Conservation (phyloP, 1,140 invertebrate genomes). For the Nasonia longicornis region DNA sequence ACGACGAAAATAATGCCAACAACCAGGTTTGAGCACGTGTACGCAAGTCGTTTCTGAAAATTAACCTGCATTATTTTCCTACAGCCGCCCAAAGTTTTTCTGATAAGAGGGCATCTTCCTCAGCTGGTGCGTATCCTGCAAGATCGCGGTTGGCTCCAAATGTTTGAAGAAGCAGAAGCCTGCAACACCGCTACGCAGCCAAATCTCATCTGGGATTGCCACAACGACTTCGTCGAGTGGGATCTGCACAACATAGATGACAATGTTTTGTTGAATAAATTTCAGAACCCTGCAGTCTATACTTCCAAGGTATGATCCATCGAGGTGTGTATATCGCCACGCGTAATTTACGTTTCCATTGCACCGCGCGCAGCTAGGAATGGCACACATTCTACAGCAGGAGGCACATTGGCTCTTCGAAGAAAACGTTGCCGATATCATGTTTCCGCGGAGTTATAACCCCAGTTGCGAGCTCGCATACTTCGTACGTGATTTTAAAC, state of each 20-base stretch:
- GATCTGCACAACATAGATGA: constrained; percentile 50
- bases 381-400: constrained; percentile 72
- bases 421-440: constrained; percentile 70
- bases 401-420: constrained; percentile 75
- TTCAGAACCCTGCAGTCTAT: constrained; percentile 59
- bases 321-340: no score
- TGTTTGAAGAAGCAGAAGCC: constrained; percentile 60
- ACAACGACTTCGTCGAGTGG: constrained; percentile 64
- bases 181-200: constrained; percentile 55
- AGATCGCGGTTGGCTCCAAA: constrained; percentile 62
- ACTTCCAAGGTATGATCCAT: constrained; percentile 61
- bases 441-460: constrained; percentile 78
- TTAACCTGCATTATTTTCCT: no score
- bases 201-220: constrained; percentile 64
- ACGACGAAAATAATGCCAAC: no score
- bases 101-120: constrained; percentile 62
- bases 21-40: no score
- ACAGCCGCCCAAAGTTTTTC: constrained; percentile 55
- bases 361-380: constrained; percentile 65
- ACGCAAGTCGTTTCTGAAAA: no score
- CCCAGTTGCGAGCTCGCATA: constrained; percentile 68
- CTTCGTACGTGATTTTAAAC: constrained; percentile 76
- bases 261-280: constrained; percentile 59
- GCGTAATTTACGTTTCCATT: no score
- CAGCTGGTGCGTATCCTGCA: constrained; percentile 59